Conservation (phyloP, 92 coral and sea anemone species). For the Zoanthus sociatus region DNA sequence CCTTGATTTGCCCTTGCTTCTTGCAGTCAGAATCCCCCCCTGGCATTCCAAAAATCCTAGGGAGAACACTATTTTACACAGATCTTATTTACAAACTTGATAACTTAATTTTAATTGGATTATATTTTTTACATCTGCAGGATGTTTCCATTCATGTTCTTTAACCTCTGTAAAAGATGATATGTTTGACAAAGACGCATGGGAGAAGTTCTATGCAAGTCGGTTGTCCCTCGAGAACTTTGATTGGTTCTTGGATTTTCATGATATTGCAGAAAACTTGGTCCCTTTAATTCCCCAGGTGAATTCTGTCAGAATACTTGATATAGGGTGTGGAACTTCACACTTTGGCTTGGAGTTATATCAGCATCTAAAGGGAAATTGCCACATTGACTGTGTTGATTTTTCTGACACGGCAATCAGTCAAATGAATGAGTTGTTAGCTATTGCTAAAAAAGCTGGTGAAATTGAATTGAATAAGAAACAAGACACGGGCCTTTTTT, state of each 20-base stretch:
- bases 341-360: constrained; percentile 72
- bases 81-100: no score
- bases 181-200: constrained; percentile 72
- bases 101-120: no score
- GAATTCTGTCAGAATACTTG: constrained; percentile 59
- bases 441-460: not conserved
- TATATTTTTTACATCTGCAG: not conserved
- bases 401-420: constrained; percentile 72
- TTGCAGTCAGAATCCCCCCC: no score
- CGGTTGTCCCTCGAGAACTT: constrained; percentile 61
- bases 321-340: constrained; percentile 86
- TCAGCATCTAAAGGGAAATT: constrained; percentile 61
- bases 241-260: constrained; percentile 83
- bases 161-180: constrained; percentile 32
- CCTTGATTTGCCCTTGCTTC: no score
- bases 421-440: constrained; percentile 52
- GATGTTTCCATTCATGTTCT: not conserved
- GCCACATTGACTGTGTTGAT: constrained; percentile 74
- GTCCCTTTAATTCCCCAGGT: constrained; percentile 37
- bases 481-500: constrained; percentile 51
- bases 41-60: no score
- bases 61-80: no score
- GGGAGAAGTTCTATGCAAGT: constrained; percentile 75
- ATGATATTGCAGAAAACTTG: constrained; percentile 64
- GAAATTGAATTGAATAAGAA: not conserved